These are phyloP conservation scores for Chrysolina americana DNA, from an alignment of 2,888 invertebrate genomes.

Conservation along the genomic window DNA sequence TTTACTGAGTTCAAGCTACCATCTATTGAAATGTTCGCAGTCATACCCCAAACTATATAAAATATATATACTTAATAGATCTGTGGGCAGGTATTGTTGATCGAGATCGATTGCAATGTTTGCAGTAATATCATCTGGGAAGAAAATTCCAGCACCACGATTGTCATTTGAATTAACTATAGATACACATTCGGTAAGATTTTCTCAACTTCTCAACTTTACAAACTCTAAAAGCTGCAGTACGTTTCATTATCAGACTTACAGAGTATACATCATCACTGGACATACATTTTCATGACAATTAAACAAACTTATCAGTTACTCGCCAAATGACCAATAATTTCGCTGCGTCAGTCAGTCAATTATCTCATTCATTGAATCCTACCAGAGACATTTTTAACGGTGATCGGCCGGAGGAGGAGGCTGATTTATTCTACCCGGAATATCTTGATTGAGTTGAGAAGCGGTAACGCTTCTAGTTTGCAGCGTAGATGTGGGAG, in stretches of 20 bases:
- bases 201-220: background rate
- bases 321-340: background rate
- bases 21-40: too few relatives aligned
- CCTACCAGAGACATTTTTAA: conserved; percentile 21
- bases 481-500: conserved; percentile 85
- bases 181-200: conserved; percentile 11
- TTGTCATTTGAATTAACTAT: conserved; percentile 2
- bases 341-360: conserved; percentile 9
- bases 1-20: too few relatives aligned
- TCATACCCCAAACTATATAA: background rate
- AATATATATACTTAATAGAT: conserved; percentile 7
- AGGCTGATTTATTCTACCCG: conserved; percentile 83
- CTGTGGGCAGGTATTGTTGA: conserved; percentile 5
- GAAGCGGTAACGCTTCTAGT: conserved; percentile 93
- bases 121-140: background rate
- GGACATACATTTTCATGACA: conserved; percentile 8
- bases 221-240: background rate
- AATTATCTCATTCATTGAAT: conserved; percentile 16
- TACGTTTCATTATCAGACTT: conserved; percentile 15
- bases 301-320: background rate
- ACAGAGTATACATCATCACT: conserved; percentile 13
- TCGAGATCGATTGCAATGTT: background rate
- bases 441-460: conserved; percentile 91
- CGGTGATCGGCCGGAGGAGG: conserved; percentile 63
- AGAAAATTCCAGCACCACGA: conserved; percentile 2